Base-by-base conservation (phyloP, 2,888 invertebrate species). In the Amorpha juglandis region DNA sequence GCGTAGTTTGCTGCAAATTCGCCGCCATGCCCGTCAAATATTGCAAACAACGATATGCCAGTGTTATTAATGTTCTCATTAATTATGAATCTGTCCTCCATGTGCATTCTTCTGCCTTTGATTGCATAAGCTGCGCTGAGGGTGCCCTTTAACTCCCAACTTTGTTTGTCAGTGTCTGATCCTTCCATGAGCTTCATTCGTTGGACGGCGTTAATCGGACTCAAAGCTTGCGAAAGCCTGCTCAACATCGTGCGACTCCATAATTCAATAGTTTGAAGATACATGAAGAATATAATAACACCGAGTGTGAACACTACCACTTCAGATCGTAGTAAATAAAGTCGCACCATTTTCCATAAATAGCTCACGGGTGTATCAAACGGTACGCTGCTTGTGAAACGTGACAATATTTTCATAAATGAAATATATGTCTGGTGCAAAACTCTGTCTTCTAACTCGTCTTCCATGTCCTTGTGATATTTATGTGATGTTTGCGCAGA, bases 21-120 rank as follows among this genome's bases (percentile, higher is more conserved):
- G 51, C 98, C 99, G 63, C 98, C 99, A 87, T 99, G 98, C 0
- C 98, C 98, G 91, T 99, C 98, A 86, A 98, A 98, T 74, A 99
- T 96, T 55, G 98, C 98, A 91, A 97, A 98, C 68, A 99, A 92
- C 21, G 98, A 97, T 65, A 98, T 96, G 27, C 97, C 97, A 21
- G 98, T 97, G 74, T 96, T 95, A 84, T 97, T 96, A 65, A 98
- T 96, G 82, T 98, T 96, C 87, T 97, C 96, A 74, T 97, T 96
- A 64, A 98, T 95, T 66, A 98, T 97, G 87, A 98, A 98, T 81
- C 98, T 95, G 88, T 99, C 98, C 94, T 99, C 99, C 98, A 99
- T 99, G 74, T 96, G 96, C 70, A 97, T 96, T 80, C 98, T 94
- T 71, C 98, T 95, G 1, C 99, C 99, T 89, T 98, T 97, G 70